Evolutionary conservation across 2,888 invertebrate genomes (phyloP).

Genomic region (Parnassius orleans): DNA sequence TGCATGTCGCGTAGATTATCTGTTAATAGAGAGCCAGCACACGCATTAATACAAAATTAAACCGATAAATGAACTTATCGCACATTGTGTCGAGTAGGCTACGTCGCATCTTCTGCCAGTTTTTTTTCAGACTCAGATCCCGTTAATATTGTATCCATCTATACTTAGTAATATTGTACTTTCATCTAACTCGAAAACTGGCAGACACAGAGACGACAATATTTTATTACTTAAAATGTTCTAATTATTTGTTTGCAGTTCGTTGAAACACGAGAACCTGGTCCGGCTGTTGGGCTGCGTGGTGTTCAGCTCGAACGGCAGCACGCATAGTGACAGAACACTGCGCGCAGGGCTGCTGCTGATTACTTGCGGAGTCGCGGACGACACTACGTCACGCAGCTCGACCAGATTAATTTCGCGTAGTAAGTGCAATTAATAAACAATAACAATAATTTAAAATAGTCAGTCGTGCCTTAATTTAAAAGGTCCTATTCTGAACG

Average conservation of each 20-base stretch:
- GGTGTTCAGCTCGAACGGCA: slow-evolving; percentile 89
- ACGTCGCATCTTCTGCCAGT: too few species aligned
- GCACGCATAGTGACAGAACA: slow-evolving; percentile 95
- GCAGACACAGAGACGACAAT: neutral
- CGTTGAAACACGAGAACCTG: slow-evolving; percentile 96
- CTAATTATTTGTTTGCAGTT: slow-evolving; percentile 76
- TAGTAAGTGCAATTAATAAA: slow-evolving; percentile 82
- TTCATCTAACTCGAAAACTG: neutral
- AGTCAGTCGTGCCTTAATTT: too few species aligned
- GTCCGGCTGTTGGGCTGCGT: slow-evolving; percentile 97
- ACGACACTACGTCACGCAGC: slow-evolving; percentile 95
- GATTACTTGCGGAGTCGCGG: slow-evolving; percentile 98
- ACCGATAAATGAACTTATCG: too few species aligned
- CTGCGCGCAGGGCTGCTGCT: slow-evolving; percentile 99
- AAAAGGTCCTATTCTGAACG: too few species aligned
- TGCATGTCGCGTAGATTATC: too few species aligned
- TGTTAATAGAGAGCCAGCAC: too few species aligned
- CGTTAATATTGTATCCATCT: too few species aligned
- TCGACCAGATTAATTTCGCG: slow-evolving; percentile 98
- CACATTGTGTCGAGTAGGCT: too few species aligned
- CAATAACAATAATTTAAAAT: too few species aligned
- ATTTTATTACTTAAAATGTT: neutral
- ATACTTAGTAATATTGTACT: too few species aligned
- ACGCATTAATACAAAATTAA: too few species aligned
- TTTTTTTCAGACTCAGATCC: too few species aligned